Evolutionary conservation across 2,888 invertebrate genomes (phyloP), one percentile per base, ranked within the genome.

Genomic region (Caenorhabditis afra): DNA sequence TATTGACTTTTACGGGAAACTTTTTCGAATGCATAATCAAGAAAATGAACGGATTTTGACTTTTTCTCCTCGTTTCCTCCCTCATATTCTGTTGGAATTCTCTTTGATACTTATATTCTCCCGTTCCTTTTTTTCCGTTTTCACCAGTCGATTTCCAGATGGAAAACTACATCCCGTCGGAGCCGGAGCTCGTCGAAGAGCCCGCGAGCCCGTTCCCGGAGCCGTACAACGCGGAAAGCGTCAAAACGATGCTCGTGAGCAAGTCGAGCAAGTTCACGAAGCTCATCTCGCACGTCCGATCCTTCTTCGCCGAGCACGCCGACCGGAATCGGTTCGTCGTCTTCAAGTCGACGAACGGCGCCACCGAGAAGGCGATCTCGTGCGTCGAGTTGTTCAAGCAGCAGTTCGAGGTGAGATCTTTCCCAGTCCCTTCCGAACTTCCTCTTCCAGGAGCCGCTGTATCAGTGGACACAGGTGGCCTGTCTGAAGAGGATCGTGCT

Each of bases 371-470:
- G 37, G 70, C 70, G 3, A 66, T 79, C 22, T 79, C 79, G 11
- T 79, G 79, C 58, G 79, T 79, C 1, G 79, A 79, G 49, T 70
- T 79, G 16, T 37, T 79, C 41, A 79, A 79, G 39, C 44, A 68
- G 8, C 74, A 79, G 16, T 68, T 70, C 8, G 41, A 68, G 20
- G 79, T 77, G 10, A 55, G 23, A 41, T 41, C 3, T 29, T 7
- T 29, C 7, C 29, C 29, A 29, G 29, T 29, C 29, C 29, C 29
- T 29, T 29, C n/a, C n/a, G n/a, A 57, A 47, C 45, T 18, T 37
- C 39, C 18, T 18, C 18, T n/a, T 57, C 58, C 18, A 79, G 70
- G 62, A 57, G 12, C 41, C 50, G 8, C 16, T 79, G 8, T 79
- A 70, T 44, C 79, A 79, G 55, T 79, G 79, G 79, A 79, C 79